Base-by-base conservation (phyloP, 1,140 invertebrate species). In the Gyrodactylus salaris region DNA sequence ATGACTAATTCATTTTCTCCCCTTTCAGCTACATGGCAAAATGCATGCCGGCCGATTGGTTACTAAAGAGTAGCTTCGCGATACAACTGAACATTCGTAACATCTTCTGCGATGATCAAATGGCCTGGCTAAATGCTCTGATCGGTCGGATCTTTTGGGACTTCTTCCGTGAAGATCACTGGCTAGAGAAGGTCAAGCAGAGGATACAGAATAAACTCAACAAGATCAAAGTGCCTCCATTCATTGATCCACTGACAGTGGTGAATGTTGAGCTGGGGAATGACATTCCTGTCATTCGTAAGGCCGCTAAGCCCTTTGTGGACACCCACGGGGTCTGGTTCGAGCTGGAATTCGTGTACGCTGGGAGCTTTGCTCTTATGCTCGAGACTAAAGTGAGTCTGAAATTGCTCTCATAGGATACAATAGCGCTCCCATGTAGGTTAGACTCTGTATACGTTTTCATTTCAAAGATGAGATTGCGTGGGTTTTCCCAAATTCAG, bases 371-470 rank as follows among this genome's bases (percentile, higher is more conserved):
- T 26, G 85, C 86, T 74, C 87, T 96, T 83, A 90, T 88, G 0
- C 85, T 97, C n/a, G 88, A 91, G 77, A 96, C 92, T 0, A 91
- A 93, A 79, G 81, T 96, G 23, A n/a, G n/a, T n/a, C n/a, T n/a
- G n/a, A n/a, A n/a, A n/a, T n/a, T n/a, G n/a, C n/a, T 68, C 54
- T 20, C 54, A 19, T 19, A 20, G 19, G 54, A n/a, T 68, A 68
- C n/a, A n/a, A n/a, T n/a, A n/a, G n/a, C n/a, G n/a, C n/a, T n/a
- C n/a, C n/a, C n/a, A n/a, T n/a, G n/a, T n/a, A n/a, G n/a, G n/a
- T n/a, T n/a, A n/a, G n/a, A n/a, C n/a, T n/a, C n/a, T n/a, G n/a
- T n/a, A n/a, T n/a, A n/a, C n/a, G n/a, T n/a, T n/a, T n/a, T n/a
- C n/a, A n/a, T n/a, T n/a, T n/a, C n/a, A n/a, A n/a, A n/a, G n/a